Evolutionary conservation across 2,797 vertebrate species (phyloP).

Genomic region (Podarcis lilfordi): DNA sequence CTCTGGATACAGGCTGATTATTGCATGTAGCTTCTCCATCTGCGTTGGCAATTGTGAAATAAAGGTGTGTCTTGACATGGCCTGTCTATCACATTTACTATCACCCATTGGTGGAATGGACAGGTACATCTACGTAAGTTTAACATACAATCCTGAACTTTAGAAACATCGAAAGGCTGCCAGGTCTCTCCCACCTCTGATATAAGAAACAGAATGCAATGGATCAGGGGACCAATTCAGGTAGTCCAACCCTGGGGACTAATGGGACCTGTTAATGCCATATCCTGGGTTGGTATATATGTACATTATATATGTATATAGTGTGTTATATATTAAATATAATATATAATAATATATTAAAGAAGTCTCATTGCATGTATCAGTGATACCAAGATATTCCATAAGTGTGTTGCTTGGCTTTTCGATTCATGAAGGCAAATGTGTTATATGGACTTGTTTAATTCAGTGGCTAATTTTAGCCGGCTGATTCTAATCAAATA

Average conservation of each 20-base stretch:
- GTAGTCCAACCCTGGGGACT: too few species aligned
- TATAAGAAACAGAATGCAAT: neutral
- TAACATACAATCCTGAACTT: neutral
- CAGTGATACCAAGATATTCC: slow-evolving; percentile 60
- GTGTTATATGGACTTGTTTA: slow-evolving; percentile 46
- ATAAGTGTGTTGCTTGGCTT: slow-evolving; percentile 66
- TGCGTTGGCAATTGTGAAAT: neutral
- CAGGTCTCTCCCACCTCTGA: too few species aligned
- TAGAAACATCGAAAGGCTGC: neutral
- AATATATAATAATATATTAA: neutral
- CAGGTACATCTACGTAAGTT: neutral
- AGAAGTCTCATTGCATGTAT: slow-evolving; percentile 60
- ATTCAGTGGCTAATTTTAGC: slow-evolving; percentile 77
- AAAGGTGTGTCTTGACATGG: neutral
- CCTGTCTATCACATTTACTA: neutral
- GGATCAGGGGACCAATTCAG: too few species aligned
- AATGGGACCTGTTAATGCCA: neutral
- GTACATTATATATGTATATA: neutral
- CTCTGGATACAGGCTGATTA: neutral
- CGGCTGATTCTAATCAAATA: slow-evolving; percentile 75
- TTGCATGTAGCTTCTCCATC: too few species aligned
- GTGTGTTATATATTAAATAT: slow-evolving; percentile 9
- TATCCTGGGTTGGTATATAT: neutral
- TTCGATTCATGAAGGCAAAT: slow-evolving; percentile 30
- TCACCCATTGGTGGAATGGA: neutral